These are phyloP conservation scores for Mandrillus leucophaeus DNA, from an alignment of 2,113 vertebrate genomes.

Conservation along the genomic window DNA sequence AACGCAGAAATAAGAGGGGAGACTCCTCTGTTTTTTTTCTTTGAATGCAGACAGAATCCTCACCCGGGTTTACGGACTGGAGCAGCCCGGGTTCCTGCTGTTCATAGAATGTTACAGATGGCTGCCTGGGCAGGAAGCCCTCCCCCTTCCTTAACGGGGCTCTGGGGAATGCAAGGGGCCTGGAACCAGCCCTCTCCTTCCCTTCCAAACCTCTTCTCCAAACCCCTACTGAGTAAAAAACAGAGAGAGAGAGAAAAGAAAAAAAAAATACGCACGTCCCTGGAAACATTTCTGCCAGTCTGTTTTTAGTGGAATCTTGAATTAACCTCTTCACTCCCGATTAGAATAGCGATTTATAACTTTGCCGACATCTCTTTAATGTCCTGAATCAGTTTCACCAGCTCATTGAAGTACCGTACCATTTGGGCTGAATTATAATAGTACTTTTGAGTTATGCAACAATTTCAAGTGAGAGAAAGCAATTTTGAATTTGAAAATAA, in stretches of 20 bases:
- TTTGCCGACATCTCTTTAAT: constrained; percentile 84
- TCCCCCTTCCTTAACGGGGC: constrained; percentile 95
- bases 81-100: constrained; percentile 87
- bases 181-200: constrained; percentile 92
- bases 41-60: constrained; percentile 80
- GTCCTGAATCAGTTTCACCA: constrained; percentile 83
- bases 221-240: constrained; percentile 87
- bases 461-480: constrained; percentile 86
- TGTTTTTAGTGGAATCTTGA: constrained; percentile 84
- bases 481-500: constrained; percentile 84
- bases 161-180: constrained; percentile 93
- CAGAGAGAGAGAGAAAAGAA: neutral
- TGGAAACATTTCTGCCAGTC: constrained; percentile 86
- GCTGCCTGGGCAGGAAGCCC: constrained; percentile 93
- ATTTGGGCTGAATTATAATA: constrained; percentile 86
- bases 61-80: constrained; percentile 81
- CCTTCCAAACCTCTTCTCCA: constrained; percentile 94
- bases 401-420: constrained; percentile 80
- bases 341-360: constrained; percentile 84
- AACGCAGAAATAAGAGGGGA: neutral
- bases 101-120: constrained; percentile 88
- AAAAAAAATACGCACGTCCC: constrained; percentile 83
- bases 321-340: constrained; percentile 88
- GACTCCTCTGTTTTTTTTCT: constrained; percentile 32
- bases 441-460: constrained; percentile 84